phyloP scores from a whole-genome alignment of 1,140 invertebrate genomes.

The Calephelis nemesis region DNA sequence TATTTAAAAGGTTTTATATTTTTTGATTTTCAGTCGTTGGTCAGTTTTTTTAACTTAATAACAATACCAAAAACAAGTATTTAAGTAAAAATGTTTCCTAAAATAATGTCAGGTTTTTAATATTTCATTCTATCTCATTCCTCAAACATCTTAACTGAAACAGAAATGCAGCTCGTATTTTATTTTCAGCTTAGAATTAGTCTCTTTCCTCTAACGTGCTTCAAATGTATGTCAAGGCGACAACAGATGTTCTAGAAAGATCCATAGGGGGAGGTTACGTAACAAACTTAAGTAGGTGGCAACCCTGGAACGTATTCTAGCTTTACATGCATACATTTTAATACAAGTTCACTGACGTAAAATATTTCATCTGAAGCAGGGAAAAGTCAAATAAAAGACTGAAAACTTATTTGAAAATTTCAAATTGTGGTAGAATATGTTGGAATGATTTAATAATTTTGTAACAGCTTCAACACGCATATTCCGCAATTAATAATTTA shows the following conservation, averaged over 20 bases:
- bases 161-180: constrained; percentile 8
- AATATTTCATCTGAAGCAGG: background rate
- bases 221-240: constrained; percentile 19
- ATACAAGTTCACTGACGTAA: background rate
- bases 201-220: constrained; percentile 12
- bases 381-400: no score
- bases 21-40: no score
- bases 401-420: no score
- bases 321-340: constrained; percentile 9
- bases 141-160: background rate
- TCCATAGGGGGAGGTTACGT: constrained; percentile 9
- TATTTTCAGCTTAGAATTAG: constrained; percentile 12
- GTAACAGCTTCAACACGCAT: no score
- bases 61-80: no score
- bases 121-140: background rate
- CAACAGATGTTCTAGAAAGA: constrained; percentile 19
- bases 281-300: constrained; percentile 2
- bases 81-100: no score
- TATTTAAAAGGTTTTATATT: no score
- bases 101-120: no score
- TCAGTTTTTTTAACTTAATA: no score
- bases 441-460: no score
- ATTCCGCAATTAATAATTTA: no score
- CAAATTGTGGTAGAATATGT: no score
- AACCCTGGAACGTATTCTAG: constrained; percentile 8